Evolutionary conservation across 2,888 invertebrate genomes (phyloP).

Genomic region (Hydropsyche betteni): DNA sequence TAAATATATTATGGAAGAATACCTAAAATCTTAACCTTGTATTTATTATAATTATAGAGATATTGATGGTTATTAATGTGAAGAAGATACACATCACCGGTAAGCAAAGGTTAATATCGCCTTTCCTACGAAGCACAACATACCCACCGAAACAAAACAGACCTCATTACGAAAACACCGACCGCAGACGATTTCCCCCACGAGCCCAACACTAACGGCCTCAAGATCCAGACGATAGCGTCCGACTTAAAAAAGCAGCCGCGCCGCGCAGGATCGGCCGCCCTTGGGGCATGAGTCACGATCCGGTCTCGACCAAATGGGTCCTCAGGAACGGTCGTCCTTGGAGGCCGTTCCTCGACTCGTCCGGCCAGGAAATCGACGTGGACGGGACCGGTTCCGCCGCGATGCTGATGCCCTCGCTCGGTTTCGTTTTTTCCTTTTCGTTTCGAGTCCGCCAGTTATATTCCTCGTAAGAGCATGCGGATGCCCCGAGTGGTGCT

Average conservation of each 20-base stretch:
- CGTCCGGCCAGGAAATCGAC: conserved; percentile 36
- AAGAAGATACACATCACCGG: no score
- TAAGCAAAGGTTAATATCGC: no score
- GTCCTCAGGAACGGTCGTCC: conserved; percentile 32
- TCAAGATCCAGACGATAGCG: background rate
- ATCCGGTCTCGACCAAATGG: conserved; percentile 35
- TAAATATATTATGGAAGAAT: no score
- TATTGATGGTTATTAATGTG: no score
- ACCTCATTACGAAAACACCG: background rate
- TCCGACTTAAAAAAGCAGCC: background rate
- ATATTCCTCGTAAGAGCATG: conserved; percentile 13
- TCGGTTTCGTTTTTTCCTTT: background rate
- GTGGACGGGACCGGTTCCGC: background rate
- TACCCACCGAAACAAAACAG: no score
- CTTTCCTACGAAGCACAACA: no score
- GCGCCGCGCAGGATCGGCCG: background rate
- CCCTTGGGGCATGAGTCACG: conserved; percentile 33
- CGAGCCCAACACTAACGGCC: background rate
- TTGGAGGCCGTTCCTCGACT: conserved; percentile 36
- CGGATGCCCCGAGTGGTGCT: background rate
- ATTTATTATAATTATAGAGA: no score
- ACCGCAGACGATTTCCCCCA: background rate
- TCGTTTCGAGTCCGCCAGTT: conserved; percentile 1
- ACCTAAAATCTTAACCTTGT: no score
- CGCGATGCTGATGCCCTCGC: conserved; percentile 2